Evolutionary conservation across 2,797 vertebrate genomes (phyloP).

Genomic region (Rhabdophis nuchalis): DNA sequence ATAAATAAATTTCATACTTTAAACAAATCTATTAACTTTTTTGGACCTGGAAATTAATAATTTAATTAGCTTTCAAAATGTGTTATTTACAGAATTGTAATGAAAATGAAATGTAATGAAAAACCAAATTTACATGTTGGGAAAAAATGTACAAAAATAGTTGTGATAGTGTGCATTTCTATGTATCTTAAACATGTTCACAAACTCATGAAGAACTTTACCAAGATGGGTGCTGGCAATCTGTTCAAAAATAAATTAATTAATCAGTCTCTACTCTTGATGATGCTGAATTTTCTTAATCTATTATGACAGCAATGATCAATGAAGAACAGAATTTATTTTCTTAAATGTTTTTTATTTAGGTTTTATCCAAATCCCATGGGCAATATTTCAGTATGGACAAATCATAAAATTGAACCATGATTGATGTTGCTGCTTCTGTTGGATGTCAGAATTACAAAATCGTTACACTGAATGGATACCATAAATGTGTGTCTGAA

Average conservation of each 20-base stretch:
- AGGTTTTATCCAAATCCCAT: not conserved
- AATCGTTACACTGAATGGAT: not conserved
- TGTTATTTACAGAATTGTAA: not conserved
- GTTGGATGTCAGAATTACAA: not conserved
- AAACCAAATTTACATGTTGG: not conserved
- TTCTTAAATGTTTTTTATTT: not conserved
- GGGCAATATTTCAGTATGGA: not conserved
- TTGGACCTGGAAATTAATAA: not conserved
- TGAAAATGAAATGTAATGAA: not conserved
- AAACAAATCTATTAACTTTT: not conserved
- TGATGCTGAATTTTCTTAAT: not conserved
- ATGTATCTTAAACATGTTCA: not conserved
- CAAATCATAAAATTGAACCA: not conserved
- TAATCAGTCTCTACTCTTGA: not conserved
- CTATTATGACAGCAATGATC: not conserved
- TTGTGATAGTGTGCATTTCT: not conserved
- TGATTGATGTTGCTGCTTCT: not conserved
- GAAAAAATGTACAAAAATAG: not conserved
- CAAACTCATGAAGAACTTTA: not conserved
- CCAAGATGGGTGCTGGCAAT: not conserved
- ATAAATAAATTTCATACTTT: not conserved
- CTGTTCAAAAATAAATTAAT: not conserved
- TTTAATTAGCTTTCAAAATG: not conserved
- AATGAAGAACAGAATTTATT: not conserved
- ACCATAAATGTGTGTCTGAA: not conserved